A percentile compares a stretch with the other conserved stretches of the same genome.
Conservation (phyloP, 1,140 invertebrate genomes). For the Drosophila watanabei region DNA sequence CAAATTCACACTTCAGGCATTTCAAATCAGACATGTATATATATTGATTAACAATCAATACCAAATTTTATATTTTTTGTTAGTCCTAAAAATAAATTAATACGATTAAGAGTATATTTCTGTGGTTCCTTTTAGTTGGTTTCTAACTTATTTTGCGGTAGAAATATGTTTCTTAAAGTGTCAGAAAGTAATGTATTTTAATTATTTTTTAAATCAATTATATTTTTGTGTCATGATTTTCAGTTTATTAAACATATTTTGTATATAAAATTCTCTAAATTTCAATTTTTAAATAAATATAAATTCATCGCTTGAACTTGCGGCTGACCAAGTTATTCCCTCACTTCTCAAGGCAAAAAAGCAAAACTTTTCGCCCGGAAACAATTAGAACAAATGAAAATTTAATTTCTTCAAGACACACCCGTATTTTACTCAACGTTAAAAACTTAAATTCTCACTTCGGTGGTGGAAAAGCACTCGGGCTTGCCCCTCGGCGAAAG, state of each 20-base stretch:
- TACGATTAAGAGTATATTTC: neutral
- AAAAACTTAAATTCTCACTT: slow-evolving; percentile 31
- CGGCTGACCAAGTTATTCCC: neutral
- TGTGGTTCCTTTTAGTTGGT: no score
- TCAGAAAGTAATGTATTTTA: neutral
- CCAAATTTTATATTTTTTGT: neutral
- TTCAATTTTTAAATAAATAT: neutral
- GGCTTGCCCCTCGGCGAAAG: slow-evolving; percentile 4
- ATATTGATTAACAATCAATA: neutral
- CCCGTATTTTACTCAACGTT: slow-evolving; percentile 31
- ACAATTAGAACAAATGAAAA: slow-evolving; percentile 41
- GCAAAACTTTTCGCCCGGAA: slow-evolving; percentile 15
- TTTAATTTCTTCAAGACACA: slow-evolving; percentile 22
- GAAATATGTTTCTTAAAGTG: neutral
- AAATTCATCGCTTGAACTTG: neutral
- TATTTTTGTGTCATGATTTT: neutral
- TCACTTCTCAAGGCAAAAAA: neutral
- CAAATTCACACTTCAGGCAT: neutral
- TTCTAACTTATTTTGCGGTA: neutral
- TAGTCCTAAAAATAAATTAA: neutral
- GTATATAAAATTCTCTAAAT: neutral
- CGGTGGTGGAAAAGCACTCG: slow-evolving; percentile 16
- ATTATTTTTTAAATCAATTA: neutral
- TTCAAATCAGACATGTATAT: neutral
- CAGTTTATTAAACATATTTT: neutral